Base-by-base conservation (phyloP, 37 sponge, comb jelly and placozoan species). In the Ianthella basta region DNA sequence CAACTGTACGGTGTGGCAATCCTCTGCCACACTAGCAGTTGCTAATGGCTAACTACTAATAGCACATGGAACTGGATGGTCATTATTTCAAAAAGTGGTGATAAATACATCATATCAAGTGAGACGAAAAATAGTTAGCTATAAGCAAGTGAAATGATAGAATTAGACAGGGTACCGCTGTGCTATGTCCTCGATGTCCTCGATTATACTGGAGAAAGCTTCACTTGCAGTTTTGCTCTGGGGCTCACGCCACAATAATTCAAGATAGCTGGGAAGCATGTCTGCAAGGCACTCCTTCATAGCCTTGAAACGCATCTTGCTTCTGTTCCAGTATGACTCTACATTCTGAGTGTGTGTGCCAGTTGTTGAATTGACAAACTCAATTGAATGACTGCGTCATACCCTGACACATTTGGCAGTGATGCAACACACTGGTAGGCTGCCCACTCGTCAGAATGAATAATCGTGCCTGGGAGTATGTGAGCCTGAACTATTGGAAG, bases 211-310 rank as follows among this genome's bases (percentile, higher is more conserved):
- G 5, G 64, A 12, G 29, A 61, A 61, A 2, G 14, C 64, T 27
- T 61, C n/a, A n/a, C 64, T 61, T 29, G 64, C 29, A 61, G 64
- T 61, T 37, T 4, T 54, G 10, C 89, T 79, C 16, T 57, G 39
- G 29, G 86, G 56, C 50, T 88, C 92, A 55, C 68, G 15, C 89
- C 89, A 89, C 89, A 92, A 86, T 56, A 88, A 92, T 50, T 88
- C 89, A 41, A 91, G 54, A 38, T 91, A 88, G 3, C 55, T 30
- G 4, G 89, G 92, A 1, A 91, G 66, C n/a, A 83, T 82, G 19
- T 37, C 60, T 0, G 0, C 41, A 15, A 78, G 55, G 37, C 4
- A n/a, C 13, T 86, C 85, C 34, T 60, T 84, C 92, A 92, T 92
- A 0, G 72, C 0, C 37, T 92, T 92, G 38, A 89, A 61, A 39